A percentile compares a stretch with the other conserved stretches of the same genome.
phyloP scores from a whole-genome alignment of 2,888 invertebrate species.

The Hipparchia sbordonii region DNA sequence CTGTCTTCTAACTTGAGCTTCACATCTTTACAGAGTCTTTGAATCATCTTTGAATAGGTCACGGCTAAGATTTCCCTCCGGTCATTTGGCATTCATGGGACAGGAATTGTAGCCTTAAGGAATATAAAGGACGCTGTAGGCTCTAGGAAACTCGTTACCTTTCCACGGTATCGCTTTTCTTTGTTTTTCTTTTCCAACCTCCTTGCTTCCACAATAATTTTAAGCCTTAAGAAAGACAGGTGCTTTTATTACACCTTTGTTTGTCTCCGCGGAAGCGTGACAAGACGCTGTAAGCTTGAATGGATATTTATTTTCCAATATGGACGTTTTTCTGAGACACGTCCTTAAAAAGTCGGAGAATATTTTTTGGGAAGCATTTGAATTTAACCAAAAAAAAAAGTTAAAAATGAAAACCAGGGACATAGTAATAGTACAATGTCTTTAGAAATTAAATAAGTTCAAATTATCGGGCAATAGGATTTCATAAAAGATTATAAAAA shows the following conservation, averaged over 20 bases:
- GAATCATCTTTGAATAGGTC: slow-evolving; percentile 79
- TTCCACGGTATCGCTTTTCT: slow-evolving; percentile 57
- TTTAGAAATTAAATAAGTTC: too few species aligned
- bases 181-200: slow-evolving; percentile 58
- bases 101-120: slow-evolving; percentile 79
- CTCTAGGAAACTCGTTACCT: slow-evolving; percentile 71
- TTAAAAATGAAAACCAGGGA: too few species aligned
- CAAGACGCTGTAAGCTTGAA: slow-evolving; percentile 20
- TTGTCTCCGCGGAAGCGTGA: slow-evolving; percentile 33
- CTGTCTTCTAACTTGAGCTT: slow-evolving; percentile 45
- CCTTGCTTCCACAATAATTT: slow-evolving; percentile 65
- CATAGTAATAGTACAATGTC: too few species aligned
- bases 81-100: slow-evolving; percentile 83
- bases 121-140: slow-evolving; percentile 79
- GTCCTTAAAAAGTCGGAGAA: too few species aligned
- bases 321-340: neutral
- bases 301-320: slow-evolving; percentile 20
- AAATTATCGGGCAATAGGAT: too few species aligned
- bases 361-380: neutral
- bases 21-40: slow-evolving; percentile 63
- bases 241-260: slow-evolving; percentile 52
- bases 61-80: slow-evolving; percentile 82
- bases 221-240: slow-evolving; percentile 55
- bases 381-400: neutral
- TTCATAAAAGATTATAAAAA: too few species aligned